Evolutionary conservation across 2,113 vertebrate species (phyloP).

Genomic region (Sinosuthora webbiana): DNA sequence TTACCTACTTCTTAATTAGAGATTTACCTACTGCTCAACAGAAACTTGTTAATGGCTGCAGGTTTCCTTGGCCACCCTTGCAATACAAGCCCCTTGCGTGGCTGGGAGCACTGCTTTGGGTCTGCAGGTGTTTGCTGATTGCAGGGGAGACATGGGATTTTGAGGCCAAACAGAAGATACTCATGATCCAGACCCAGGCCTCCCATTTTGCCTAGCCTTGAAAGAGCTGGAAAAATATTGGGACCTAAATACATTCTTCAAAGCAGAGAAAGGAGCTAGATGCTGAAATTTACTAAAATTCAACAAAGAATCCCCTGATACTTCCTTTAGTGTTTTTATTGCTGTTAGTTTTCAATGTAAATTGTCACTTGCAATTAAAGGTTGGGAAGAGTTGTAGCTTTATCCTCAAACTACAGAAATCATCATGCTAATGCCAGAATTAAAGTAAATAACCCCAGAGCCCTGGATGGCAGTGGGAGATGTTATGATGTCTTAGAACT

Average conservation of each 20-base stretch:
- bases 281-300: neutral
- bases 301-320: neutral
- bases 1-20: neutral
- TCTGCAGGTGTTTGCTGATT: neutral
- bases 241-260: neutral
- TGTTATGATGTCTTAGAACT: neutral
- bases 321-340: neutral
- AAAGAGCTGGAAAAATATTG: neutral
- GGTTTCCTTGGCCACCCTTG: neutral
- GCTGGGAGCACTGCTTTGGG: neutral
- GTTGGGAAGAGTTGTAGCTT: neutral
- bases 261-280: neutral
- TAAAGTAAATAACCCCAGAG: neutral
- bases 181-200: neutral
- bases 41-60: neutral
- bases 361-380: neutral
- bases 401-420: neutral
- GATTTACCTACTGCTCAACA: neutral
- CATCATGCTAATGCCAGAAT: neutral
- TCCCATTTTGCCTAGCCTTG: neutral
- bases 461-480: neutral
- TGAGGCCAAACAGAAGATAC: neutral
- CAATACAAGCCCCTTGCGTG: accelerated
- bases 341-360: neutral
- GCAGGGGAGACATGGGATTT: neutral